A percentile compares a stretch with the other conserved stretches of the same genome.
phyloP scores from a whole-genome alignment of 1,140 invertebrate genomes.

The Nylanderia fulva region DNA sequence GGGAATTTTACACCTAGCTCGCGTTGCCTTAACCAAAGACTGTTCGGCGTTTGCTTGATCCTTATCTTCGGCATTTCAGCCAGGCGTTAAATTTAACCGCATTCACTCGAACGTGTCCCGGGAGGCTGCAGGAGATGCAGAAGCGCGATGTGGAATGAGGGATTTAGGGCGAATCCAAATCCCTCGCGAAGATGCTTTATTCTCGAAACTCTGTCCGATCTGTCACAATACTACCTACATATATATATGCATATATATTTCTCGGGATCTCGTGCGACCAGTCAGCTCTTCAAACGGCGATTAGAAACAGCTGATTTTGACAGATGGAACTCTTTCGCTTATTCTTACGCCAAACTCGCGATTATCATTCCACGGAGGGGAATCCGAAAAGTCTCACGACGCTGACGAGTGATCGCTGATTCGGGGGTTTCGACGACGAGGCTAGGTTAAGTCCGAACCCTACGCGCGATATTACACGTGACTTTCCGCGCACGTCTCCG shows the following conservation, averaged over 20 bases:
- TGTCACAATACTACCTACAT: neutral
- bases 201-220: neutral
- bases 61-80: slow-evolving; percentile 79
- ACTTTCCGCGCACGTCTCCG: slow-evolving; percentile 48
- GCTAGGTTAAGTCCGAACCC: slow-evolving; percentile 72
- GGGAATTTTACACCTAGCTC: slow-evolving; percentile 87
- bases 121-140: neutral
- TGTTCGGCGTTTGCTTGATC: slow-evolving; percentile 74
- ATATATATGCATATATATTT: too few relatives aligned
- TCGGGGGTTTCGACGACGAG: slow-evolving; percentile 50
- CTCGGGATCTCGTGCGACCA: too few relatives aligned
- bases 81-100: slow-evolving; percentile 52
- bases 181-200: too few relatives aligned
- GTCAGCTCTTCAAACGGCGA: neutral
- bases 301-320: neutral
- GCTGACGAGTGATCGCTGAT: neutral
- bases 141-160: neutral
- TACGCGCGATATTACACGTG: slow-evolving; percentile 66
- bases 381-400: slow-evolving; percentile 17
- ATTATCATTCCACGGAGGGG: neutral
- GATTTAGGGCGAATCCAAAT: too few relatives aligned
- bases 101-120: slow-evolving; percentile 66
- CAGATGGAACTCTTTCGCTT: neutral
- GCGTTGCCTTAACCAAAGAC: slow-evolving; percentile 83
- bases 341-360: neutral